Evolutionary conservation across 2,113 vertebrate species (phyloP), one percentile per base, ranked within the genome.

Genomic region (Pomatorhinus ruficollis): DNA sequence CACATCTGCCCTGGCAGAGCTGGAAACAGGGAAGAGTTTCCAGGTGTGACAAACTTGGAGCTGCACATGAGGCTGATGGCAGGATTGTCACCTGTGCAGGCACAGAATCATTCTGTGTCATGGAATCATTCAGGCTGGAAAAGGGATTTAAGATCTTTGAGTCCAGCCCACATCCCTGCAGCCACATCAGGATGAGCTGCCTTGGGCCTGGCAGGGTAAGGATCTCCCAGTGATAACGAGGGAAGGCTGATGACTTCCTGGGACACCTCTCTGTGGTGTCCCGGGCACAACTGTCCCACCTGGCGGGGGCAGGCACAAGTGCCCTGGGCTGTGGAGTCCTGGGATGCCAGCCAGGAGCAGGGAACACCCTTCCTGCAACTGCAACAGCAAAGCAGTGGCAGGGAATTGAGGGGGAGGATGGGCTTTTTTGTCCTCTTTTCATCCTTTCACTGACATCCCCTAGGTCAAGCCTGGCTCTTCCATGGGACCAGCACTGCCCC

Each of bases 401-500:
- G 45, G 53, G 63, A 47, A 12, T 0, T 11, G 49, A 22, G 21
- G 15, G 2, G 20, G 33, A 10, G 27, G 82, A 71, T 13, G 59
- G 45, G 49, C 5, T 28, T 71, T 69, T 78, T 31, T 33, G 25
- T 61, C 40, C 35, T 68, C 37, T 56, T 59, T 85, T 57, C 23
- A 39, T 61, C n/a, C 31, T 72, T 30, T 40, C 57, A 14, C 18
- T 10, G 21, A 5, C 45, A 45, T 11, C 20, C 11, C 44, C 13
- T 23, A 19, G 47, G 56, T 44, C n/a, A 31, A 16, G 49, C 12
- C 14, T 4, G 20, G 31, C 12, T 65, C 39, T n/a, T 70, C 11
- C 20, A 3, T 0, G 4, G 70, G 13, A 28, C 13, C 35, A 31
- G 9, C n/a, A 0, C 49, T 8, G 15, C 6, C 14, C 18, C 49